These are phyloP conservation scores for Ceuthmochares aereus DNA, from an alignment of 2,113 vertebrate genomes.

Conservation along the genomic window DNA sequence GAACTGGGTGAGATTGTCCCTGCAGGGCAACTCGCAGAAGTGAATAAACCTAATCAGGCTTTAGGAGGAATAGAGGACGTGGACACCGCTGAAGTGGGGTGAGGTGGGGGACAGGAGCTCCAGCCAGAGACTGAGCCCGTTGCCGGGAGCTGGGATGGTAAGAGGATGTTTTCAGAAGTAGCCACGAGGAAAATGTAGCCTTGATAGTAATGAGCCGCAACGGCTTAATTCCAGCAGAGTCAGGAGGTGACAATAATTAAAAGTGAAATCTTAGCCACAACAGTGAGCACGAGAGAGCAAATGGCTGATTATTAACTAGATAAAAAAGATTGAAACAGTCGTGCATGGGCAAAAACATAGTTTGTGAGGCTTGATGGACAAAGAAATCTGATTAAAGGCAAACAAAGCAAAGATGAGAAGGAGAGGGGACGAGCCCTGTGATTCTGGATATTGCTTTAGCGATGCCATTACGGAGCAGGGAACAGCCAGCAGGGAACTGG, in stretches of 20 bases:
- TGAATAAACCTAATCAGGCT: background rate
- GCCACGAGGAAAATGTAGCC: slow-evolving; percentile 9
- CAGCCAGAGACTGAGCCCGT: background rate
- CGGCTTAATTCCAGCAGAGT: background rate
- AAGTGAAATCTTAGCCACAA: slow-evolving; percentile 56
- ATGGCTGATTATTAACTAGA: slow-evolving; percentile 4
- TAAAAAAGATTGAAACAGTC: background rate
- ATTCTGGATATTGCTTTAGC: background rate
- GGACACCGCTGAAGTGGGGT: background rate
- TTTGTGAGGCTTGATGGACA: background rate
- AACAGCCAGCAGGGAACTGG: background rate
- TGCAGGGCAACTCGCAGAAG: background rate
- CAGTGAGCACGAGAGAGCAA: background rate
- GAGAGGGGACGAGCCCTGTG: background rate
- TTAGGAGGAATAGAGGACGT: background rate
- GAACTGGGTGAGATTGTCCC: background rate
- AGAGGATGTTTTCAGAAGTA: background rate
- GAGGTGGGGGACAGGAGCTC: background rate
- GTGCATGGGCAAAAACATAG: accelerated
- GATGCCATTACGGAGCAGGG: background rate
- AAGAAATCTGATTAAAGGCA: background rate
- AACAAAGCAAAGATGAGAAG: background rate
- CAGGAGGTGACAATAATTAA: slow-evolving; percentile 62
- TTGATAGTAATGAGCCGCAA: slow-evolving; percentile 25
- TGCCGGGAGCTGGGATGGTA: background rate